phyloP scores from a whole-genome alignment of 2,888 invertebrate species.

The Caenorhabditis japonica region DNA sequence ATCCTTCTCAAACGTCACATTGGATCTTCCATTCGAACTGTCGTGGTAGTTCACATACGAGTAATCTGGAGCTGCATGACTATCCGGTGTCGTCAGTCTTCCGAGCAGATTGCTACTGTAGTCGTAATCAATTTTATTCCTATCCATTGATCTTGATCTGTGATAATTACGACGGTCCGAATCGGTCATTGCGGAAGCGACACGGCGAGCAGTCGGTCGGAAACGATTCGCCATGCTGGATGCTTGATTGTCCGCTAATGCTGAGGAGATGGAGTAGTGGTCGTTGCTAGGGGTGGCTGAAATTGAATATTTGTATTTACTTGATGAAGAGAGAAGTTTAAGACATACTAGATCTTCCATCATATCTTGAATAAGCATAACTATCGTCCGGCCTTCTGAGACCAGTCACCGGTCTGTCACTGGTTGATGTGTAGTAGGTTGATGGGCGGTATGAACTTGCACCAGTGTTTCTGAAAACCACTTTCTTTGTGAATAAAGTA shows the following conservation, averaged over 20 bases:
- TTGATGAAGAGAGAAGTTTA: not conserved
- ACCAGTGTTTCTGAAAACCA: slow-evolving; percentile 43
- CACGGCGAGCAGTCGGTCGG: slow-evolving; percentile 59
- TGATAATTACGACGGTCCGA: slow-evolving; percentile 59
- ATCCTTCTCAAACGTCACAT: slow-evolving; percentile 55
- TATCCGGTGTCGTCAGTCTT: slow-evolving; percentile 60
- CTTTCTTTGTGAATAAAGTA: not conserved
- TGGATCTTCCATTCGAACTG: slow-evolving; percentile 57
- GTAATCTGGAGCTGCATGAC: slow-evolving; percentile 63
- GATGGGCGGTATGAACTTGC: slow-evolving; percentile 57
- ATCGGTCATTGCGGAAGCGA: slow-evolving; percentile 63
- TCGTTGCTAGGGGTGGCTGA: slow-evolving; percentile 51
- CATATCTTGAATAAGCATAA: slow-evolving; percentile 37
- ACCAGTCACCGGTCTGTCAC: slow-evolving; percentile 58
- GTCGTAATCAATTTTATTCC: slow-evolving; percentile 57
- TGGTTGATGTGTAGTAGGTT: slow-evolving; percentile 49
- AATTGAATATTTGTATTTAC: too few relatives aligned
- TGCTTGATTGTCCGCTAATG: slow-evolving; percentile 42
- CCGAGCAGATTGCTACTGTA: slow-evolving; percentile 34
- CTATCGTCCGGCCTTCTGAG: slow-evolving; percentile 50
- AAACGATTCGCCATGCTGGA: slow-evolving; percentile 46
- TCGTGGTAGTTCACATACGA: slow-evolving; percentile 75
- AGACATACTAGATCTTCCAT: slow-evolving; percentile 44
- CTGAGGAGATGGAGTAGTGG: slow-evolving; percentile 47
- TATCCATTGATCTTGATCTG: slow-evolving; percentile 64